These are phyloP conservation scores for Cynodonichthys magdalenae DNA, from an alignment of 2,797 vertebrate genomes.

Conservation along the genomic window DNA sequence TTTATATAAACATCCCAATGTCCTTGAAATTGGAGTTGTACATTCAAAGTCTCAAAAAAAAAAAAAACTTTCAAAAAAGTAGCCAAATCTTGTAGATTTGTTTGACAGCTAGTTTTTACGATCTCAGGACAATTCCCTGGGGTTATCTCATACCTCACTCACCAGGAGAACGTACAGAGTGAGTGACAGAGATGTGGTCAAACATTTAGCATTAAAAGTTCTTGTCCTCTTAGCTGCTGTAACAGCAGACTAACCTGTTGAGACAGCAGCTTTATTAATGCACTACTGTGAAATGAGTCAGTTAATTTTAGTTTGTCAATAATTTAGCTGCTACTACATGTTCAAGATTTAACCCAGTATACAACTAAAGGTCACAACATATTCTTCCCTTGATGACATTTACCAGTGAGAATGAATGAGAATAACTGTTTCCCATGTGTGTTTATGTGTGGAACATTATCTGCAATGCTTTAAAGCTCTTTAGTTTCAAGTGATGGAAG, in stretches of 20 bases:
- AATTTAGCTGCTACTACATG: background rate
- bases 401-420: background rate
- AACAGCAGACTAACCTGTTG: slow-evolving; percentile 50
- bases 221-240: slow-evolving; percentile 60
- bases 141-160: slow-evolving; percentile 59
- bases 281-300: slow-evolving; percentile 21
- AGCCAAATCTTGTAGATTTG: slow-evolving; percentile 22
- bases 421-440: background rate
- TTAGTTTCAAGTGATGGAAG: slow-evolving; percentile 19
- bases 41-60: slow-evolving; percentile 3
- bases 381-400: slow-evolving; percentile 8
- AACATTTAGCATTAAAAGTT: slow-evolving; percentile 41
- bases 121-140: slow-evolving; percentile 32
- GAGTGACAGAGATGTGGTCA: slow-evolving; percentile 44
- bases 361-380: background rate
- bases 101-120: slow-evolving; percentile 35
- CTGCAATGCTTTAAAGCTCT: background rate
- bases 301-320: slow-evolving; percentile 9
- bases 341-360: background rate
- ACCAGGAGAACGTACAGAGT: slow-evolving; percentile 26
- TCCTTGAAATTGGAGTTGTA: background rate
- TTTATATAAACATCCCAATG: too few species aligned
- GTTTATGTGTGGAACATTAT: background rate
- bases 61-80: slow-evolving; percentile 19
- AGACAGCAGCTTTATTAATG: slow-evolving; percentile 40